These are phyloP conservation scores for Odontamblyopus rebecca DNA, from an alignment of 2,797 vertebrate genomes.

Conservation along the genomic window DNA sequence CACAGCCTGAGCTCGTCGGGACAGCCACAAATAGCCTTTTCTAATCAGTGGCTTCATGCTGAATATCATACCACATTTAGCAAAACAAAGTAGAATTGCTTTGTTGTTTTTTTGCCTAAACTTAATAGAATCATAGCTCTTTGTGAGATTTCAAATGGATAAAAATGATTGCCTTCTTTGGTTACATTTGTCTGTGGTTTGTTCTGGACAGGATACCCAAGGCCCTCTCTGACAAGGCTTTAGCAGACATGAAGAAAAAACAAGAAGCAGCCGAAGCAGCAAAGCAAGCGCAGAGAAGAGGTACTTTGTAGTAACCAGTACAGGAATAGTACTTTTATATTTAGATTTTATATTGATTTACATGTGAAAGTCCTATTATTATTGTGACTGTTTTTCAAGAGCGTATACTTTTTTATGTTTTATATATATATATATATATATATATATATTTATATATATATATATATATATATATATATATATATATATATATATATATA, in stretches of 20 bases:
- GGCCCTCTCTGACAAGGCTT: constrained; percentile 83
- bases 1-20: constrained; percentile 13
- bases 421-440: too few relatives aligned
- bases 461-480: too few relatives aligned
- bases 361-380: too few relatives aligned
- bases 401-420: too few relatives aligned
- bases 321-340: too few relatives aligned
- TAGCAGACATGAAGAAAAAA: constrained; percentile 76
- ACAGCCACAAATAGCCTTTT: constrained; percentile 22
- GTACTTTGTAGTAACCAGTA: constrained; percentile 53
- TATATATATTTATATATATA: too few relatives aligned
- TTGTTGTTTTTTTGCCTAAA: constrained; percentile 7
- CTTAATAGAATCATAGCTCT: constrained; percentile 20
- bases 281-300: constrained; percentile 72
- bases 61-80: constrained; percentile 21
- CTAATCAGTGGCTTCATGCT: constrained; percentile 30
- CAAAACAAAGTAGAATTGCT: constrained; percentile 20
- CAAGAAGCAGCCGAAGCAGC: constrained; percentile 56
- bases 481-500: too few relatives aligned
- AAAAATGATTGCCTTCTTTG: constrained; percentile 31
- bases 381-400: too few relatives aligned
- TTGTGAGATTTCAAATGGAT: constrained; percentile 19
- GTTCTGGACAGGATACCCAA: constrained; percentile 86
- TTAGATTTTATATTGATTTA: too few relatives aligned
- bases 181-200: constrained; percentile 31